Evolutionary conservation across 1,140 invertebrate genomes (phyloP), one percentile per base, ranked within the genome.

Genomic region (Bombus picipes): DNA sequence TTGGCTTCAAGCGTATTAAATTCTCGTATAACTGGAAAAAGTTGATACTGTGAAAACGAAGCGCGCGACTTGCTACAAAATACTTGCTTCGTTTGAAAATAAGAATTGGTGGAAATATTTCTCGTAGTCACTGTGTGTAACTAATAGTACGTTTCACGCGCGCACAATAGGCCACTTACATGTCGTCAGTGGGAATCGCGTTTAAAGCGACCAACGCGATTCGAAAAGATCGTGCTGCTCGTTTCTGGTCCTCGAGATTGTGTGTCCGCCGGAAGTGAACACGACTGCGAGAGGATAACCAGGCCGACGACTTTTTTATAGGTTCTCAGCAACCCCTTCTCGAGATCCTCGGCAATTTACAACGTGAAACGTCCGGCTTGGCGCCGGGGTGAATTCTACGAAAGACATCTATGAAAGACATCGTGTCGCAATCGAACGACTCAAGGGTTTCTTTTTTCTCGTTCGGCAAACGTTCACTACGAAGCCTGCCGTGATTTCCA

Each of bases 281-380:
- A 66, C 83, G 79, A 39, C 79, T 83, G 70, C 10, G 53, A 76
- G 28, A 32, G 41, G 22, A 0, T n/a, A 59, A 41, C 66, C n/a
- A 79, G 13, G 25, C 25, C 28, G 13, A 25, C 41, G 37, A 34
- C 32, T 12, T 37, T 88, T 89, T 88, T 90, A 90, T 90, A 90
- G 47, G 81, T 77, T 75, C 59, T 15, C 68, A 1, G 28, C 34
- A 73, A 41, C 78, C 76, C 71, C 53, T 59, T 25, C 41, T 28
- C 39, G 18, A 12, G 12, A 22, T 18, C 13, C 28, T 13, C n/a
- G 59, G 10, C 9, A 62, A 62, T 62, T 62, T 28, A 62, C 59
- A 62, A 53, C 18, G 59, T 2, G 10, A 10, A 62, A 62, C 25
- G 25, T 28, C 59, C 28, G 28, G 25, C 1, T 62, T 12, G 25